These are phyloP conservation scores for Sebastiscus tertius DNA, from an alignment of 2,797 vertebrate genomes.

Conservation along the genomic window DNA sequence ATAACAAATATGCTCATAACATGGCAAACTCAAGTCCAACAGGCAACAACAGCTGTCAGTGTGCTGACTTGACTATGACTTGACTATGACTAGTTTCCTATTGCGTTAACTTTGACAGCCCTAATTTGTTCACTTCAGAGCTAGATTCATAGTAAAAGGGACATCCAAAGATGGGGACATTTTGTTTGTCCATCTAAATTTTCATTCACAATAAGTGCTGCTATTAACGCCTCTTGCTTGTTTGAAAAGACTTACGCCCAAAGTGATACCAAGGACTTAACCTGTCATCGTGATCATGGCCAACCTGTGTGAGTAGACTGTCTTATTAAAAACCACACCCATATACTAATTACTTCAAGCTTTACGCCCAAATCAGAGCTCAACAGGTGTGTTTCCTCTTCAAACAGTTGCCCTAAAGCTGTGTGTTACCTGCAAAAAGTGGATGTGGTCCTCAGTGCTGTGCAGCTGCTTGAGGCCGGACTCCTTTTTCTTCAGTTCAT, in stretches of 20 bases:
- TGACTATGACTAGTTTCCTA: no score
- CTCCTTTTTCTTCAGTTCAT: constrained; percentile 85
- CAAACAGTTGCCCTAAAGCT: background rate
- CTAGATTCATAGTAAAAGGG: background rate
- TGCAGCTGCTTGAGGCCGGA: constrained; percentile 80
- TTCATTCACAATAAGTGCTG: background rate
- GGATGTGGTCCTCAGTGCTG: constrained; percentile 84
- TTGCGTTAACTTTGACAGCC: no score
- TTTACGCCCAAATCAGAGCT: background rate
- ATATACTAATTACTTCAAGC: background rate
- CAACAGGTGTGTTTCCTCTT: background rate
- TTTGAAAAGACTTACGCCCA: background rate
- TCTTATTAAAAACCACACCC: background rate
- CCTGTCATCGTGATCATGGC: background rate
- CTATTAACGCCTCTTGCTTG: background rate
- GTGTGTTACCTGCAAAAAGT: constrained; percentile 80
- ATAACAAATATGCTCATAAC: no score
- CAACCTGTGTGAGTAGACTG: background rate
- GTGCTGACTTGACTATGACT: no score
- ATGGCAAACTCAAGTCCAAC: no score
- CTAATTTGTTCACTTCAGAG: background rate
- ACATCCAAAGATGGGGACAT: background rate
- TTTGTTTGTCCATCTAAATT: background rate
- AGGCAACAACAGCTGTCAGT: no score
- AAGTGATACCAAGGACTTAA: no score